These are phyloP conservation scores for Channa maculata DNA, from an alignment of 2,113 vertebrate species.

Conservation along the genomic window DNA sequence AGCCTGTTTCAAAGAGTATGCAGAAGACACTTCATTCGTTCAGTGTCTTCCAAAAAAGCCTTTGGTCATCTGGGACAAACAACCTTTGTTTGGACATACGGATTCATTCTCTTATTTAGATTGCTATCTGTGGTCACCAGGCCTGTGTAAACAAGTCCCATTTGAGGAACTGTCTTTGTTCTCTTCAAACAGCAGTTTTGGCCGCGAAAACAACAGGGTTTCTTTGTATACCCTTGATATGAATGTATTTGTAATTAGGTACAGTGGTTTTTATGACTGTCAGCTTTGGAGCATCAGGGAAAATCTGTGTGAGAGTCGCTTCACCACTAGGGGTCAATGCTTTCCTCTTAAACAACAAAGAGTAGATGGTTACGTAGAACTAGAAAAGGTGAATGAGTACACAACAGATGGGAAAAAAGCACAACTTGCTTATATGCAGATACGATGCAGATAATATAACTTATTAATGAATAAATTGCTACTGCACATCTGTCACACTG, in stretches of 20 bases:
- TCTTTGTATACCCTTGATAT: not conserved
- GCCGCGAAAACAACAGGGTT: not conserved
- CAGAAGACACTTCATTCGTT: slow-evolving; percentile 8
- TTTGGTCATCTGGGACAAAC: slow-evolving; percentile 26
- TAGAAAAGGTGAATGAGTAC: not conserved
- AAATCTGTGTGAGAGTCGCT: not conserved
- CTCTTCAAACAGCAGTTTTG: not conserved
- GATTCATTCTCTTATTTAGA: slow-evolving; percentile 19
- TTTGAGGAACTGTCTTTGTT: slow-evolving; percentile 5
- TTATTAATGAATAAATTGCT: slow-evolving; percentile 14
- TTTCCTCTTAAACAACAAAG: not conserved
- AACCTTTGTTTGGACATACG: slow-evolving; percentile 8
- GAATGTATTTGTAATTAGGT: not conserved
- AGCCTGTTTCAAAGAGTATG: slow-evolving; percentile 2
- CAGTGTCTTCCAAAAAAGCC: not conserved
- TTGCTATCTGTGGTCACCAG: slow-evolving; percentile 27
- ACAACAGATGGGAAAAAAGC: no score
- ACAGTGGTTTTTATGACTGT: not conserved
- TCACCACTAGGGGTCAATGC: slow-evolving; percentile 54
- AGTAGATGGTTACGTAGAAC: not conserved
- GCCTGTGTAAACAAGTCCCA: not conserved
- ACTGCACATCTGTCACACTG: not conserved
- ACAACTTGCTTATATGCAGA: not conserved
- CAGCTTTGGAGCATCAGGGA: not conserved
- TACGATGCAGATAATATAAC: not conserved